phyloP scores from a whole-genome alignment of 2,888 invertebrate species.

The Phalera bucephala region DNA sequence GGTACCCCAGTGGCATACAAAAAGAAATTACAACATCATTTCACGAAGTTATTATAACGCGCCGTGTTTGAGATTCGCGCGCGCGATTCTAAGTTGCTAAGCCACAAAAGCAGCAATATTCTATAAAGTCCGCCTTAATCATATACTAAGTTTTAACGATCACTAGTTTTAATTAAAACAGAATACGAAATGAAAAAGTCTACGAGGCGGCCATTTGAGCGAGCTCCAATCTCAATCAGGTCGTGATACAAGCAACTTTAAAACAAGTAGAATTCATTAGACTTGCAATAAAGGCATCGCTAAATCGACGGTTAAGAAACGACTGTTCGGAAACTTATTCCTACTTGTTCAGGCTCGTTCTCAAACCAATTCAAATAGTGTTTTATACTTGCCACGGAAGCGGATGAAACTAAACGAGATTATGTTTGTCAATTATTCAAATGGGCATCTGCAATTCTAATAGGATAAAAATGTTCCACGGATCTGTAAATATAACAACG shows the following conservation, averaged over 20 bases:
- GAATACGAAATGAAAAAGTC: constrained; percentile 5
- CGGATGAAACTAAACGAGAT: no score
- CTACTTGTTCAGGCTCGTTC: constrained; percentile 37
- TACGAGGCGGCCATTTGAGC: not conserved
- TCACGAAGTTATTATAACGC: no score
- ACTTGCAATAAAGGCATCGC: no score
- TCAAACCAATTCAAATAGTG: constrained; percentile 42
- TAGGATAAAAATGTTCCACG: no score
- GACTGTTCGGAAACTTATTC: constrained; percentile 2
- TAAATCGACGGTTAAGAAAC: no score
- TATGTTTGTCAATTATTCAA: no score
- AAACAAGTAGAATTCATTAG: constrained; percentile 6
- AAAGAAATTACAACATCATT: no score
- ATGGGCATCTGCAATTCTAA: no score
- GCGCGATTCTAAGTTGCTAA: no score
- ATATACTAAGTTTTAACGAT: not conserved
- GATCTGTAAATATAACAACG: no score
- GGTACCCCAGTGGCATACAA: no score
- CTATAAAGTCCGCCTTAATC: constrained; percentile 2
- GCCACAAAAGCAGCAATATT: constrained; percentile 2
- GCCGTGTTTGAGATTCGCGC: no score
- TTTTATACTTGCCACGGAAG: constrained; percentile 46
- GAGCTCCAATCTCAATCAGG: constrained; percentile 3
- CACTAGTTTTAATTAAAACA: constrained; percentile 7
- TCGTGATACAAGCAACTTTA: constrained; percentile 6